Evolutionary conservation across 2,113 vertebrate species (phyloP).

Genomic region (Notarius quadriscutis): DNA sequence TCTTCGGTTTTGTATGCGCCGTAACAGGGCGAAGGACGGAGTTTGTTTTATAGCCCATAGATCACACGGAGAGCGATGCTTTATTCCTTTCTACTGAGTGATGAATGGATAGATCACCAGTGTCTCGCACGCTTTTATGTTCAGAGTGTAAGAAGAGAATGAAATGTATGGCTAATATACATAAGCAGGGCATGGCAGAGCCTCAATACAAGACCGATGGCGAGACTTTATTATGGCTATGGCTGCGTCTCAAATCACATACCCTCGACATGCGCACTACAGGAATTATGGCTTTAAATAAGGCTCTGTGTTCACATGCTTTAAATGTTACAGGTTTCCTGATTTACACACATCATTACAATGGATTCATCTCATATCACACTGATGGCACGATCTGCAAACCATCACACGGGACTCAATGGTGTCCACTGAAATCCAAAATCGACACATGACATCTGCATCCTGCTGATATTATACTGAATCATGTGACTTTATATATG

Average conservation of each 20-base stretch:
- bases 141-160: not conserved
- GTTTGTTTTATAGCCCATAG: conserved; percentile 33
- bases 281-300: not conserved
- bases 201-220: not conserved
- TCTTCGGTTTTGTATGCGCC: conserved; percentile 9
- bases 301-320: not conserved
- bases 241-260: conserved; percentile 4
- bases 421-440: not conserved
- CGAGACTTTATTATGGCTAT: conserved; percentile 2
- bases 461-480: not conserved
- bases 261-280: not conserved
- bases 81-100: conserved; percentile 20
- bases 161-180: conserved; percentile 37
- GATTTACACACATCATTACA: not conserved
- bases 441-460: not conserved
- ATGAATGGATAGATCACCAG: conserved; percentile 3
- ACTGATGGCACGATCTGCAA: not conserved
- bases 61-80: conserved; percentile 14
- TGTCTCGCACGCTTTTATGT: conserved; percentile 13
- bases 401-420: not conserved
- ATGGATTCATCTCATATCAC: conserved; percentile 2
- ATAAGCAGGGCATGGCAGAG: not conserved
- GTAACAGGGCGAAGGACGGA: conserved; percentile 18
- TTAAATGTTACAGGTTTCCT: conserved; percentile 1
- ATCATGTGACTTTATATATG: not conserved